Conservation (phyloP, 2,888 invertebrate genomes). For the Tanytarsus gracilentus region DNA sequence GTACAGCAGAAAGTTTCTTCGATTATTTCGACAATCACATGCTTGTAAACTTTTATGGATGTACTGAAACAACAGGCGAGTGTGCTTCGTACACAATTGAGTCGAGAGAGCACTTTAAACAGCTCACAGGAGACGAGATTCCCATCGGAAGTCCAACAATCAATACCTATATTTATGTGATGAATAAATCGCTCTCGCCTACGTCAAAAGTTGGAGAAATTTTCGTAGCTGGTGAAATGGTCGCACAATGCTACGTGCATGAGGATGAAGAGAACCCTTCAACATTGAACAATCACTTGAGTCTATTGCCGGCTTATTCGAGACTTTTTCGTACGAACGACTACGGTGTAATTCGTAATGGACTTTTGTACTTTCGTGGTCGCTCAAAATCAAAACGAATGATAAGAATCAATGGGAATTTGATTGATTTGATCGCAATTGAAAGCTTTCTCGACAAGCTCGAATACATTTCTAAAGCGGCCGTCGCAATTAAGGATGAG, state of each 20-base stretch:
- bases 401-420: background rate
- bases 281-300: background rate
- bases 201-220: background rate
- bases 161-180: background rate
- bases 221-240: background rate
- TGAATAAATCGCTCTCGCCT: background rate
- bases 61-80: background rate
- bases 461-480: background rate
- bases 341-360: background rate
- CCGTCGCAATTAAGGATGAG: background rate
- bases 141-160: background rate
- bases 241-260: background rate
- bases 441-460: background rate
- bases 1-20: background rate
- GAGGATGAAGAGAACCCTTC: background rate
- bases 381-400: background rate
- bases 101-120: background rate
- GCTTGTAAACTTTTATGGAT: background rate
- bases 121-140: background rate
- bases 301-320: background rate
- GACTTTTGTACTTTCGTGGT: background rate
- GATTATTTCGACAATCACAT: background rate
- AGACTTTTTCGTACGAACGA: background rate
- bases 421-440: background rate
- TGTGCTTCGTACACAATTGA: background rate